Base-by-base conservation (phyloP, 2,888 invertebrate genomes). In the Drosophila cracens region DNA sequence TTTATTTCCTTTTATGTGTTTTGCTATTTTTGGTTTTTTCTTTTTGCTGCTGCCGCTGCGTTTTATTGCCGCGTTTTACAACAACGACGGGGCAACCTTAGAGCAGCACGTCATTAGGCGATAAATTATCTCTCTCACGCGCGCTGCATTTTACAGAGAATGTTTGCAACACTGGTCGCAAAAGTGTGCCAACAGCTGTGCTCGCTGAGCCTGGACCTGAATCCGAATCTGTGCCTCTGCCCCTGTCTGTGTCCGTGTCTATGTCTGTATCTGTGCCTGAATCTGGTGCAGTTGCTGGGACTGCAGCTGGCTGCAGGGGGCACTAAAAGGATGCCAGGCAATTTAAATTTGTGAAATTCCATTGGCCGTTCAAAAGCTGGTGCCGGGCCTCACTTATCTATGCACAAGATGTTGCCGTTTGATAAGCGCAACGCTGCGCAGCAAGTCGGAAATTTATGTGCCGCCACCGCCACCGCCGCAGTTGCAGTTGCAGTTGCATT, bases 291-390 rank as follows among this genome's bases (percentile, higher is more conserved):
- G 57, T 51, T 29, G 43, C 53, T 66, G 74, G 25, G 43, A 18
- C 68, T 57, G 82, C 67, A 27, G 27, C 18, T 46, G 53, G 62
- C 36, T 52, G 62, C 36, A 48, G n/a, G 62, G 57, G 54, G 78
- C 78, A 85, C 77, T 85, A 87, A 89, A 78, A 84, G 84, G 84
- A 87, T 88, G 89, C 89, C 84, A 76, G 85, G 89, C 89, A 90
- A 87, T 87, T 87, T 90, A 81, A 87, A 88, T 87, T 87, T 87
- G 90, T 87, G 90, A 88, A 87, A 87, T 87, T 90, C 86, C 89
- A 88, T 87, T 85, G 89, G 68, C 69, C 68, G 61, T 54, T 70
- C 66, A 66, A 66, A 52, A 52, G 69, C 62, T 21, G 49, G 40
- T 69, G 68, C 70, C 60, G 61, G 57, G 71, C 67, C 66, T 62